Evolutionary conservation across 2,797 vertebrate genomes (phyloP).

Genomic region (Acropternis orthonyx): DNA sequence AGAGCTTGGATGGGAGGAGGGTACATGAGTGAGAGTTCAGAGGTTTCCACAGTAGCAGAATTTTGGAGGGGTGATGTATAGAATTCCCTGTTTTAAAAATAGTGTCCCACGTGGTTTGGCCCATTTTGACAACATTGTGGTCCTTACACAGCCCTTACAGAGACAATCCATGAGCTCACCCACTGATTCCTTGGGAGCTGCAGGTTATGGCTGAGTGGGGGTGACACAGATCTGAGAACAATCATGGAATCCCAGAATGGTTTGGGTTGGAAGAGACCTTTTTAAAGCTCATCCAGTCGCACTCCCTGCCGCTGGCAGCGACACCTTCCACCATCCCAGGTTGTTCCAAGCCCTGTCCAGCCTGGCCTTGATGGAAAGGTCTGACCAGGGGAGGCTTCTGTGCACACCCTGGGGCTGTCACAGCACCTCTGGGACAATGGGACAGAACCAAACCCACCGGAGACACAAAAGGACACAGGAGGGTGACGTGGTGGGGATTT

Average conservation of each 20-base stretch:
- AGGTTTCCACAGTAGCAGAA: not conserved
- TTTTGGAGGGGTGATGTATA: accelerated
- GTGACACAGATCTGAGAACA: not conserved
- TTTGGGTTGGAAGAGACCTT: not conserved
- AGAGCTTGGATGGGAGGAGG: not conserved
- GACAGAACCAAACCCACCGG: not conserved
- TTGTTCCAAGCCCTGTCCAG: not conserved
- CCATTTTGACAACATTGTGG: accelerated
- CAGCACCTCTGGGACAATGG: accelerated
- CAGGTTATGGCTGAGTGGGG: accelerated
- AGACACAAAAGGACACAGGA: accelerated
- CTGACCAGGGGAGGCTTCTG: not conserved
- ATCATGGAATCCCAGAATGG: not conserved
- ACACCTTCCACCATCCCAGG: not conserved
- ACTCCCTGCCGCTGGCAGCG: not conserved
- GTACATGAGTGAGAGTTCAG: accelerated
- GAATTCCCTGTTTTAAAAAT: not conserved
- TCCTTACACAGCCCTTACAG: not conserved
- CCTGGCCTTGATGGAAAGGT: not conserved
- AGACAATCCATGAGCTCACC: not conserved
- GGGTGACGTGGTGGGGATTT: too few relatives aligned
- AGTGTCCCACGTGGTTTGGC: accelerated
- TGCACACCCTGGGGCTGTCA: accelerated
- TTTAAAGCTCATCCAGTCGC: not conserved
- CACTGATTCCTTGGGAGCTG: not conserved